These are phyloP conservation scores for Equus quagga DNA, from an alignment of 2,113 vertebrate genomes.

Conservation along the genomic window DNA sequence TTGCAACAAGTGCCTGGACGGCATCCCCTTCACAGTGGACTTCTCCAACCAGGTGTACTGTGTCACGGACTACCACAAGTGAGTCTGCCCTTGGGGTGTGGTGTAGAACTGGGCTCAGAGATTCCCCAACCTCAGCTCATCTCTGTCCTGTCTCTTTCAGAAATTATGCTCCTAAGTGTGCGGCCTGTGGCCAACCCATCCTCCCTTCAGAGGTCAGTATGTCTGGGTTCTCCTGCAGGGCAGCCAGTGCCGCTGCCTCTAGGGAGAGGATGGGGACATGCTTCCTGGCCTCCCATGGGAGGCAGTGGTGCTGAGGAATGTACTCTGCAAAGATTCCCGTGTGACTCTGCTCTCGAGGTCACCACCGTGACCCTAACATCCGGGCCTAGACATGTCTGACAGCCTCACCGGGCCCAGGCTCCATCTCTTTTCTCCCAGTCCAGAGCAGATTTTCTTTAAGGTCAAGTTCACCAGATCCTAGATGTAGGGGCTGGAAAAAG, in stretches of 20 bases:
- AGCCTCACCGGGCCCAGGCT: constrained; percentile 30
- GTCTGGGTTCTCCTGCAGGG: constrained; percentile 78
- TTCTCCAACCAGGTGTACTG: constrained; percentile 94
- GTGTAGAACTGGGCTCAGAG: background rate
- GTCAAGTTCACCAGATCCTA: background rate
- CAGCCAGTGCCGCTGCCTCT: constrained; percentile 39
- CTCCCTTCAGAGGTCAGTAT: constrained; percentile 92
- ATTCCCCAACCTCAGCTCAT: background rate
- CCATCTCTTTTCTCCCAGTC: background rate
- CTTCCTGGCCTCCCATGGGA: constrained; percentile 48
- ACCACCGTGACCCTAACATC: constrained; percentile 78
- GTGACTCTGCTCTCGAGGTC: constrained; percentile 79
- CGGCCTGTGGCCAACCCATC: constrained; percentile 93
- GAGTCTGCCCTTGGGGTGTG: background rate
- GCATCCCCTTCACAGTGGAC: constrained; percentile 94
- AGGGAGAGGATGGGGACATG: constrained; percentile 40
- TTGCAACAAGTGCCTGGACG: constrained; percentile 93
- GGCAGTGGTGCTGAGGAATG: constrained; percentile 75
- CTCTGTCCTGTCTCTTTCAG: constrained; percentile 82
- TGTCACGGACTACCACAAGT: constrained; percentile 94
- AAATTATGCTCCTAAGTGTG: constrained; percentile 93
- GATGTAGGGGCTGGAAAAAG: constrained; percentile 35
- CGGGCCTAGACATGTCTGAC: constrained; percentile 68
- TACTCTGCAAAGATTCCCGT: constrained; percentile 75
- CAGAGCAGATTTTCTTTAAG: constrained; percentile 44